Evolutionary conservation across 2,113 vertebrate species (phyloP).

Genomic region (Ardeotis arabs): DNA sequence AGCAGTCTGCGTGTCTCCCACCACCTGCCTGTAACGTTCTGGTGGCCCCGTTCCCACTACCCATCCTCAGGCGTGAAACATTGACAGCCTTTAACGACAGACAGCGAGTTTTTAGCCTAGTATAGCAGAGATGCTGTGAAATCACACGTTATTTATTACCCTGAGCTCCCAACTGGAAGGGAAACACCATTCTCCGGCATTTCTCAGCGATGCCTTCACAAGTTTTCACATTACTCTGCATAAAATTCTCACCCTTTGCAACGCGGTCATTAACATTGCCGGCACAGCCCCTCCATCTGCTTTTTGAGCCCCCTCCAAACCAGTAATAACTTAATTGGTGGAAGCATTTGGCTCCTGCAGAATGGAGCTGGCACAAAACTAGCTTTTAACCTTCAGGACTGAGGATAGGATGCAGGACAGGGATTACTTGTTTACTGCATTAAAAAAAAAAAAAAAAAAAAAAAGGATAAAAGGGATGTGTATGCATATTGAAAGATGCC

Average conservation of each 20-base stretch:
- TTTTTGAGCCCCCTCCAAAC: neutral
- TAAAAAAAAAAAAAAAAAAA: neutral
- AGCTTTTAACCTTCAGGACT: neutral
- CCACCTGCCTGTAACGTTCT: accelerated
- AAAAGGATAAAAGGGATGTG: neutral
- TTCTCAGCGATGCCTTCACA: neutral
- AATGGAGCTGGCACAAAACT: neutral
- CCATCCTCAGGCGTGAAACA: neutral
- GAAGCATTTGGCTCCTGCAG: constrained; percentile 21
- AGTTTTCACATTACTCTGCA: neutral
- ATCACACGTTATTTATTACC: neutral
- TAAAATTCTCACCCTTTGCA: constrained; percentile 24
- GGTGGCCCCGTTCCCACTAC: neutral
- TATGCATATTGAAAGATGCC: neutral
- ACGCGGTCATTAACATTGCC: neutral
- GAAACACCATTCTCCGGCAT: neutral
- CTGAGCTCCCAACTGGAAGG: neutral
- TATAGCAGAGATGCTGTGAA: neutral
- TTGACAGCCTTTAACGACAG: neutral
- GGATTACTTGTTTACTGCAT: neutral
- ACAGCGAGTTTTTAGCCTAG: neutral
- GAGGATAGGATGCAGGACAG: neutral
- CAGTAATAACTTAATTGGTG: constrained; percentile 28
- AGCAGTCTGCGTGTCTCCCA: accelerated
- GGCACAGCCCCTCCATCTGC: constrained; percentile 33